Conservation (phyloP, 2,113 vertebrate species). For the Meriones unguiculatus region DNA sequence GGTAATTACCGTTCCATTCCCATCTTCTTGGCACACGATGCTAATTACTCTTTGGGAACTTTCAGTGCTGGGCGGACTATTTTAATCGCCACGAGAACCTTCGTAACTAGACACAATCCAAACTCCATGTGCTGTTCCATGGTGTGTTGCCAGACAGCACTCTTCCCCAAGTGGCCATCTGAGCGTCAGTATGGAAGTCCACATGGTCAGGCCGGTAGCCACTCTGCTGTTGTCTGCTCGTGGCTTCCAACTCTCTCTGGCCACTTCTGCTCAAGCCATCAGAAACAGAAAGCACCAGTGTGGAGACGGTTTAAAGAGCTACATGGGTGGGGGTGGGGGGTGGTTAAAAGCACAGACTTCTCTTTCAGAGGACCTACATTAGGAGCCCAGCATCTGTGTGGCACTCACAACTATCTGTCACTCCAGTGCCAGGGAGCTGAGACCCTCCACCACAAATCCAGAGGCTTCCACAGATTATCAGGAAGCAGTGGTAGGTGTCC, state of each 20-base stretch:
- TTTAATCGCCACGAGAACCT: conserved; percentile 27
- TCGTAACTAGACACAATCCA: not conserved
- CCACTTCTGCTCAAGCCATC: not conserved
- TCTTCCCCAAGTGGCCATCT: not conserved
- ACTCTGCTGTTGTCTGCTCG: not conserved
- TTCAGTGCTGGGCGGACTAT: not conserved
- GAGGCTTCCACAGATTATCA: not conserved
- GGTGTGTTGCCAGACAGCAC: not conserved
- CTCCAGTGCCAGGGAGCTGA: not conserved
- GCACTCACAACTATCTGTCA: not conserved
- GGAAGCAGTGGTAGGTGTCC: not conserved
- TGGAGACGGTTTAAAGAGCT: not conserved
- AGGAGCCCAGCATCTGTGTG: not conserved
- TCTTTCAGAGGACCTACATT: not conserved
- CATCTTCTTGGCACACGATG: conserved; percentile 34
- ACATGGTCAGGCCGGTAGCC: not conserved
- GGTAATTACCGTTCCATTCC: not conserved
- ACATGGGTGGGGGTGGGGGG: not conserved
- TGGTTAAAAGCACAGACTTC: too few species aligned
- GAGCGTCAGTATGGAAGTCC: not conserved
- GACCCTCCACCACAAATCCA: not conserved
- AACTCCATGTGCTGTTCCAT: not conserved
- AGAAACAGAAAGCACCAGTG: not conserved
- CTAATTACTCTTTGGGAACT: conserved; percentile 35
- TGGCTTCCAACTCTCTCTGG: not conserved